Conservation (phyloP, 2,113 vertebrate species). For the Chrysochloris asiatica region DNA sequence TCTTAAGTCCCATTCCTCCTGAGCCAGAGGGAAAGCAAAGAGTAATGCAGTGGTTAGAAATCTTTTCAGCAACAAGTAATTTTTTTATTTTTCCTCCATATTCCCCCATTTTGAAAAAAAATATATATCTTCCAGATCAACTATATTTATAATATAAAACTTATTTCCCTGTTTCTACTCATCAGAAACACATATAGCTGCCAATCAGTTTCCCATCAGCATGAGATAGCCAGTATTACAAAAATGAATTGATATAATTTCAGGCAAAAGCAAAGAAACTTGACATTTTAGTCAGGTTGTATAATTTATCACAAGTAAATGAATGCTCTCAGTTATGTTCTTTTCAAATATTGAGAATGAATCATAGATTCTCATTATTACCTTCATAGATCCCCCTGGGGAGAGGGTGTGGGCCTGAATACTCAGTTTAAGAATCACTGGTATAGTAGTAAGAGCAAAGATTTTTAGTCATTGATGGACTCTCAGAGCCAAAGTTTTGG, state of each 20-base stretch:
- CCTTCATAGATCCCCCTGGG: constrained; percentile 29
- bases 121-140: constrained; percentile 20
- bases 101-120: constrained; percentile 18
- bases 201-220: constrained; percentile 58
- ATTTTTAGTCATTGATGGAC: constrained; percentile 41
- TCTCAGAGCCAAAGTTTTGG: neutral
- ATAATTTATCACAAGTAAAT: constrained; percentile 70
- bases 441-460: constrained; percentile 28
- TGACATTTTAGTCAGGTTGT: constrained; percentile 68
- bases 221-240: constrained; percentile 52
- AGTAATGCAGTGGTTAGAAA: neutral
- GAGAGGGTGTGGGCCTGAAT: constrained; percentile 45
- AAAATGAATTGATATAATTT: constrained; percentile 45
- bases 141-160: constrained; percentile 33
- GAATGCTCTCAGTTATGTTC: constrained; percentile 43
- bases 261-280: constrained; percentile 68
- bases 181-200: constrained; percentile 36
- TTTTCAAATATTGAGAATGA: constrained; percentile 70
- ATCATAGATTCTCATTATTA: constrained; percentile 63
- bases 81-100: constrained; percentile 21
- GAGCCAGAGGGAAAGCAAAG: neutral
- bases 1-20: neutral
- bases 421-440: constrained; percentile 5
- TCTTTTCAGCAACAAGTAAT: constrained; percentile 1
- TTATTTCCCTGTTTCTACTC: constrained; percentile 1